Conservation (phyloP, 2,797 vertebrate species). For the Aselliscus stoliczkanus region DNA sequence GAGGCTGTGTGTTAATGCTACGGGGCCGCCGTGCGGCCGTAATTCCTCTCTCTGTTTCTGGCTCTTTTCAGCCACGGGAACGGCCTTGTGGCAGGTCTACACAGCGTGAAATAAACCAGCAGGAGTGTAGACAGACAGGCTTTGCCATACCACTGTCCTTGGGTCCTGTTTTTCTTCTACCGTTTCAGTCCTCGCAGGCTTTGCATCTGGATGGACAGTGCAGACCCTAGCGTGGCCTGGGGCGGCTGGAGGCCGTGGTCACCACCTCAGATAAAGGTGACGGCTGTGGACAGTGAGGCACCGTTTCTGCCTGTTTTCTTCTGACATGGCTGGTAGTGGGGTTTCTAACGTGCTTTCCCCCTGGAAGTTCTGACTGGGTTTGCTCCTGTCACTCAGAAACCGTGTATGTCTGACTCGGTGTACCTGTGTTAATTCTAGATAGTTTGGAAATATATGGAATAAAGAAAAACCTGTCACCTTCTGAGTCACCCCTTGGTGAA, state of each 20-base stretch:
- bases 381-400: neutral
- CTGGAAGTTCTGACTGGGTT: too few relatives aligned
- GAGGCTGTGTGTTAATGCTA: neutral
- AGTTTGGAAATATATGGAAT: neutral
- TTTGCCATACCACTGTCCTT: neutral
- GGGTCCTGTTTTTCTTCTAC: neutral
- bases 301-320: too few relatives aligned
- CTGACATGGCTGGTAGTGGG: too few relatives aligned
- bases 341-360: too few relatives aligned
- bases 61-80: neutral
- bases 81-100: neutral
- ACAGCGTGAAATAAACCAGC: neutral
- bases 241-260: too few relatives aligned
- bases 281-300: too few relatives aligned
- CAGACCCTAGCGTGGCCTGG: too few relatives aligned
- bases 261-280: too few relatives aligned
- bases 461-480: neutral
- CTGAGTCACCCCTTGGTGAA: neutral
- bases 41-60: neutral
- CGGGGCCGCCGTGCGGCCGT: fast-evolving
- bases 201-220: too few relatives aligned
- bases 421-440: neutral
- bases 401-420: neutral
- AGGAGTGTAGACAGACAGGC: neutral
- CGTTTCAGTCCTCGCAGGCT: too few relatives aligned